phyloP scores from a whole-genome alignment of 2,888 invertebrate species.

The Bombylius major region DNA sequence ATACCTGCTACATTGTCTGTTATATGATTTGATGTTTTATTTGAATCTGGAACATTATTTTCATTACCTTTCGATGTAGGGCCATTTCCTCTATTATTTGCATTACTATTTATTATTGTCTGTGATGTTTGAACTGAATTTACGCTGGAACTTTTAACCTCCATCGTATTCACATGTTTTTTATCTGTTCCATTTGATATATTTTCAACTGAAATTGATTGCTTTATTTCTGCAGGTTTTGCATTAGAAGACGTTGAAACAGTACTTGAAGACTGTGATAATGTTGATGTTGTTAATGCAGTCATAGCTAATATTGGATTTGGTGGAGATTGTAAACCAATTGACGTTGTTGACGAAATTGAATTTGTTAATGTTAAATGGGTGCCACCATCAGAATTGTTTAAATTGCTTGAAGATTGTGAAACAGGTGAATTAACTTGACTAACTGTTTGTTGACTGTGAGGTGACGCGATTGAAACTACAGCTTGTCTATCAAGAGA shows the following conservation, averaged over 20 bases:
- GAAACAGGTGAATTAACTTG: conserved; percentile 28
- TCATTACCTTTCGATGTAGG: background rate
- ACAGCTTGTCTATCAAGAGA: conserved; percentile 2
- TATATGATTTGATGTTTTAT: background rate
- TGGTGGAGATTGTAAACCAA: conserved; percentile 18
- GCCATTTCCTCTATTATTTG: background rate
- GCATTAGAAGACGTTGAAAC: conserved; percentile 26
- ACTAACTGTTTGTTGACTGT: background rate
- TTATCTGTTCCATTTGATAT: no score
- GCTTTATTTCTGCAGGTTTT: conserved; percentile 13
- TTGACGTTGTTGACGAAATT: background rate
- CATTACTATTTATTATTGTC: background rate
- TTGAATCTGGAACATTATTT: background rate
- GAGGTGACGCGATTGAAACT: background rate
- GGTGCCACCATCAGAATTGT: conserved; percentile 15
- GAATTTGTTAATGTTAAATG: conserved; percentile 15
- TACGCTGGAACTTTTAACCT: background rate
- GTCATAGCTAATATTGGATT: conserved; percentile 38
- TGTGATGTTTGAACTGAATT: background rate
- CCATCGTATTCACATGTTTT: background rate
- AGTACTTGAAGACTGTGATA: conserved; percentile 16
- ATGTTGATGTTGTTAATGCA: conserved; percentile 28
- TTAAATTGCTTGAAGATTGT: conserved; percentile 26
- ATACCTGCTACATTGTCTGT: background rate
- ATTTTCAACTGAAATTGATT: background rate